Evolutionary conservation across 1,140 invertebrate species (phyloP).

Genomic region (Brachionus asplanchnoidis): DNA sequence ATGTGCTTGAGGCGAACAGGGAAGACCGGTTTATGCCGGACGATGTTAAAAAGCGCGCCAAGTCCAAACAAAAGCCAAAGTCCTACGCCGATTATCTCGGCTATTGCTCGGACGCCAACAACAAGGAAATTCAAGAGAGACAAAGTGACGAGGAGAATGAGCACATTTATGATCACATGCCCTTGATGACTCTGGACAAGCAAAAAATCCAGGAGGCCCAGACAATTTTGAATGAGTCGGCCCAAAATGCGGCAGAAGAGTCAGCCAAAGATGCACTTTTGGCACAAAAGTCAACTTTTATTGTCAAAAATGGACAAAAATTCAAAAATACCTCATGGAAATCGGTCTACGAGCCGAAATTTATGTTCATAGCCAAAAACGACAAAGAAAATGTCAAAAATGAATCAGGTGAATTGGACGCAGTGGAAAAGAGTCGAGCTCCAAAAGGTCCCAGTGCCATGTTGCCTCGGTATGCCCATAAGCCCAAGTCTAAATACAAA

Average conservation of each 20-base stretch:
- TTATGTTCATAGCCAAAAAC: background rate
- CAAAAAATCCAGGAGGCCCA: background rate
- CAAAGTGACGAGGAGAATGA: slow-evolving; percentile 36
- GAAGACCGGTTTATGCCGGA: background rate
- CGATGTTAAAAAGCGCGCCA: background rate
- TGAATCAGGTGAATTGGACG: background rate
- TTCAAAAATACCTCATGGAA: background rate
- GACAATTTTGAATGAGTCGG: background rate
- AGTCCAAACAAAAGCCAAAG: background rate
- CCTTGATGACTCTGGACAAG: slow-evolving; percentile 14
- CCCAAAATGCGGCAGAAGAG: background rate
- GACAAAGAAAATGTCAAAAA: background rate
- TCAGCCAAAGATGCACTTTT: background rate
- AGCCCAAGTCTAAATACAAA: slow-evolving; percentile 14
- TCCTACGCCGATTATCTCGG: slow-evolving; percentile 1
- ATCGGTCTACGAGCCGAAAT: slow-evolving; percentile 14
- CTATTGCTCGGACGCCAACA: background rate
- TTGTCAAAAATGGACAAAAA: slow-evolving; percentile 27
- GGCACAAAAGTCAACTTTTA: background rate
- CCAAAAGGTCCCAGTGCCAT: background rate
- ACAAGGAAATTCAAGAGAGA: slow-evolving; percentile 23
- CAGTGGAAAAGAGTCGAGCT: background rate
- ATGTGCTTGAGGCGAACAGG: background rate
- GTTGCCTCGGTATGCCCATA: background rate
- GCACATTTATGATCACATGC: slow-evolving; percentile 21